These are phyloP conservation scores for Drosophila rufa DNA, from an alignment of 1,140 invertebrate species.

Conservation along the genomic window DNA sequence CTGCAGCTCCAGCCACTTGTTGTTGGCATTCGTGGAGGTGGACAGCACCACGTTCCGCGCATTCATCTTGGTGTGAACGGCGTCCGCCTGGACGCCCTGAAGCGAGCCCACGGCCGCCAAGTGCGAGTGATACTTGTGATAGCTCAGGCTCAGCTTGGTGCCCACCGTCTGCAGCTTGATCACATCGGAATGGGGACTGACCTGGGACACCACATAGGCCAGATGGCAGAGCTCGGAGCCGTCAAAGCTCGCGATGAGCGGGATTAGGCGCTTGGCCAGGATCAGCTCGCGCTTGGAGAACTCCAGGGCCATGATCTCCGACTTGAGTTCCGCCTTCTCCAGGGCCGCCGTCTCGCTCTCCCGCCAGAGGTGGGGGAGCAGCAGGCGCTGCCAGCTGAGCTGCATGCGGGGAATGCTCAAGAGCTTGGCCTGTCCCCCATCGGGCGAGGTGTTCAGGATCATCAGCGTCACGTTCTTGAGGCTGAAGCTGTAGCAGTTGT, in stretches of 20 bases:
- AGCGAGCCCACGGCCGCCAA: conserved; percentile 39
- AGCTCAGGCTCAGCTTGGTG: conserved; percentile 54
- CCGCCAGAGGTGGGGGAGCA: conserved; percentile 68
- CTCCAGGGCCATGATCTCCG: conserved; percentile 66
- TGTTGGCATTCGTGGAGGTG: conserved; percentile 48
- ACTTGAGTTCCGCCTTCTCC: conserved; percentile 57
- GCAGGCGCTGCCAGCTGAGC: conserved; percentile 47
- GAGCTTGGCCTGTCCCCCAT: conserved; percentile 46
- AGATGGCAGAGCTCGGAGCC: conserved; percentile 23
- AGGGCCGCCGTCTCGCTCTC: conserved; percentile 57
- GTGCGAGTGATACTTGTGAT: conserved; percentile 56
- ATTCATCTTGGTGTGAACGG: conserved; percentile 65
- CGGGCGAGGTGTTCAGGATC: conserved; percentile 48
- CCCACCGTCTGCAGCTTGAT: conserved; percentile 66
- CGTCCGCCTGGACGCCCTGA: conserved; percentile 61
- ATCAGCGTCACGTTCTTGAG: conserved; percentile 62
- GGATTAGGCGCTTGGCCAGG: conserved; percentile 41
- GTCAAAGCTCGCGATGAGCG: conserved; percentile 40
- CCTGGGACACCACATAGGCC: conserved; percentile 31
- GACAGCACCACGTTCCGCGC: conserved; percentile 60
- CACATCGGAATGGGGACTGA: conserved; percentile 48
- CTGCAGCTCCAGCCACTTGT: conserved; percentile 74
- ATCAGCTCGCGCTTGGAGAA: conserved; percentile 76
- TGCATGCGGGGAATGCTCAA: conserved; percentile 67
- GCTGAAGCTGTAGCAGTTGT: conserved; percentile 59